phyloP scores from a whole-genome alignment of 2,888 invertebrate genomes.

The Rutpela maculata region DNA sequence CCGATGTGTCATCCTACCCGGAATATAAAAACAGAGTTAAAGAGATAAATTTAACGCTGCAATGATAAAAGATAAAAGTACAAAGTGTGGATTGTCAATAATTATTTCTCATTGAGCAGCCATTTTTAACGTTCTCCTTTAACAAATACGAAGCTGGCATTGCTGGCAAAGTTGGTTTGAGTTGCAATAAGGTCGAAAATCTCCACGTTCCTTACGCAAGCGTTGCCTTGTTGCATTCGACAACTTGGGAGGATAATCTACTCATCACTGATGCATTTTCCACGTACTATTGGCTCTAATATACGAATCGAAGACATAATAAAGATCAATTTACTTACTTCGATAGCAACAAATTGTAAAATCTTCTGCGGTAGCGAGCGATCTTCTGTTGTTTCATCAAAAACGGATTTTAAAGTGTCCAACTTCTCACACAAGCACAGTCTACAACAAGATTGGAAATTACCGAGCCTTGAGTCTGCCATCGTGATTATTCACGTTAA shows the following conservation, averaged over 20 bases:
- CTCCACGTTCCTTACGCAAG: conserved; percentile 75
- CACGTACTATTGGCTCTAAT: conserved; percentile 33
- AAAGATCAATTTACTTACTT: conserved; percentile 76
- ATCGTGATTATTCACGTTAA: conserved; percentile 41
- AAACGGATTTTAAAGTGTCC: conserved; percentile 69
- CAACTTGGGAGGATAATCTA: conserved; percentile 36
- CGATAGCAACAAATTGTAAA: conserved; percentile 79
- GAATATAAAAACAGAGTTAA: conserved; percentile 17
- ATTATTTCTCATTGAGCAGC: conserved; percentile 45
- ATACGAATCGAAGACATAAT: conserved; percentile 36
- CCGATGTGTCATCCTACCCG: conserved; percentile 20
- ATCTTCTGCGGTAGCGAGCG: conserved; percentile 79
- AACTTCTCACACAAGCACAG: conserved; percentile 70
- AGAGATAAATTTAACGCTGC: conserved; percentile 15
- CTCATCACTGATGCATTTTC: conserved; percentile 42
- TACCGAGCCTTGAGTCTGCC: conserved; percentile 56
- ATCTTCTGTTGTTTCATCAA: conserved; percentile 64
- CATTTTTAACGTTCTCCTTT: conserved; percentile 53
- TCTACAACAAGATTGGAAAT: conserved; percentile 70
- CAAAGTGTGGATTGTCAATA: conserved; percentile 23
- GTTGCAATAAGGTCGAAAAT: conserved; percentile 79
- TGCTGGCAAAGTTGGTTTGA: conserved; percentile 49
- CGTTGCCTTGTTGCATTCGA: conserved; percentile 73
- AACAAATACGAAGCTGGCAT: conserved; percentile 44
- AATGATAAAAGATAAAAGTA: conserved; percentile 5